Evolutionary conservation across 2,888 invertebrate species (phyloP), one percentile per base, ranked within the genome.

Genomic region (Parapristionchus giblindavisi): DNA sequence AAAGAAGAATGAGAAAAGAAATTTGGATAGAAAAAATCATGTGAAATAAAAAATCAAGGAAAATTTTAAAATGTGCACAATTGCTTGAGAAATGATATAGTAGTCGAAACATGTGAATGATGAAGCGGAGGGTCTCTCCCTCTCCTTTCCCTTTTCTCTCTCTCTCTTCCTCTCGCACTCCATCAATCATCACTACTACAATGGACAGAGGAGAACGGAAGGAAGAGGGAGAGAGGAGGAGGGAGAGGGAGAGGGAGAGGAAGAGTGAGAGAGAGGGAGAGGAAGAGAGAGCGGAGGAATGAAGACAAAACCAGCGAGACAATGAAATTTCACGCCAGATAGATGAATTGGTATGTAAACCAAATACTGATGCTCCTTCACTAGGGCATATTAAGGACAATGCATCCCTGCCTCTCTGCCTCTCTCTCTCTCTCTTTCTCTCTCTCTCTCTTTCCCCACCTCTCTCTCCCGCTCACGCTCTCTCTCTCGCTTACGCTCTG

Each of bases 321-420:
- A 68, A 27, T 27, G 38, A 8, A 8, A 43, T 17, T 17, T 17
- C 43, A 14, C 43, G 11, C 43, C 24, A 40, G 40, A 38, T 34
- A 38, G 24, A 63, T 40, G 38, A 63, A 63, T 63, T 63, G 63
- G 29, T 63, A 40, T 40, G 40, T 63, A 40, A 63, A 63, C 34
- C 40, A 43, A 8, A 43, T 40, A 40, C 14, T 34, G 40, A 1
- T 63, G 8, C 40, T 40, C 38, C 63, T 63, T 38, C 40, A 24
- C 63, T 40, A 38, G n/a, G n/a, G n/a, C n/a, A n/a, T 61, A 40
- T 61, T 40, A 27, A 1, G 3, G 61, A 61, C 61, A 61, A 27
- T 61, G 34, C 34, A 4, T 24, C n/a, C 38, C 36, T 34, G 34
- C 14, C 61, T 61, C 38, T 61, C 61, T 40, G 38, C 61, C 40